Base-by-base conservation (phyloP, 2,888 invertebrate genomes). In the Liposcelis brunnea region DNA sequence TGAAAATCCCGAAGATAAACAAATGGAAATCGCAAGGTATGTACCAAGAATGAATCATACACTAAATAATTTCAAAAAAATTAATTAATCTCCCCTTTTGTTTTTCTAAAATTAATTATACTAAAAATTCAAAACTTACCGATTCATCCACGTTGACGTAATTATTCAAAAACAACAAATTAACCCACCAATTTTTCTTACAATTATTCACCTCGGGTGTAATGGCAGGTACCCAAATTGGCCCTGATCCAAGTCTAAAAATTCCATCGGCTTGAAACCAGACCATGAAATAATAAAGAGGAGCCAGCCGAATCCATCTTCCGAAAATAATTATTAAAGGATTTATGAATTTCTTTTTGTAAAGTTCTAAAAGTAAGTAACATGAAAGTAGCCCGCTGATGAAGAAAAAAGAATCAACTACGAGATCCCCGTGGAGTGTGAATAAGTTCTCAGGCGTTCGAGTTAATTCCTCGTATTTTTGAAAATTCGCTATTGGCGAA, bases 331-430 rank as follows among this genome's bases (percentile, higher is more conserved):
- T 52, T 19, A 53, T 48, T 51, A 53, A 49, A 21, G 50, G 48
- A 2, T 53, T 42, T 21, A 54, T 53, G 6, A 52, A 33, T 8
- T 35, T 40, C 40, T 49, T 51, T 35, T 52, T 55, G 31, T 53
- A 49, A 10, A 42, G 26, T n/a, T 37, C 43, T 45, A n/a, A 52
- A 1, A 54, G 36, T 36, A 48, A 50, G 47, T 50, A 54, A 2
- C 50, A 42, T 2, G 53, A 53, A 8, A 56, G 48, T 21, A 56
- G 48, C 2, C 55, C 56, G 26, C 52, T 50, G 34, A 56, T 15
- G 7, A 52, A 49, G 47, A 56, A 56, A 44, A 56, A 56, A 6
- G 54, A 55, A 46, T 56, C 56, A 2, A 56, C 55, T 7, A 53
- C 45, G n/a, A 55, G 47, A 11, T 52, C 53, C 2, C 51, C 50